Evolutionary conservation across 2,888 invertebrate genomes (phyloP).

Genomic region (Alentia gelatinosa): DNA sequence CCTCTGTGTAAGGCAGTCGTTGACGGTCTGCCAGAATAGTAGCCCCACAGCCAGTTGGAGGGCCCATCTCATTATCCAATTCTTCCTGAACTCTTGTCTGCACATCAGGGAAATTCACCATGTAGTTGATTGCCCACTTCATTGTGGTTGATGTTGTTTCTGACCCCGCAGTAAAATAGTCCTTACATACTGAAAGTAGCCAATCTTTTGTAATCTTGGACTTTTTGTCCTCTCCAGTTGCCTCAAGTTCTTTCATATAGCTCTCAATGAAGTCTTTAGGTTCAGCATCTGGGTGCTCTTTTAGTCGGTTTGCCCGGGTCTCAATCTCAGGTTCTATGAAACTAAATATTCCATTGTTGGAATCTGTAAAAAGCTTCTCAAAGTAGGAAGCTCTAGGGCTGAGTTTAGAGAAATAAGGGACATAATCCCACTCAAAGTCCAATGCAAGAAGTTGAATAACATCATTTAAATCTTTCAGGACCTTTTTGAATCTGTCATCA

Average conservation of each 20-base stretch:
- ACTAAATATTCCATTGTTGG: background rate
- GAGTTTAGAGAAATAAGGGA: background rate
- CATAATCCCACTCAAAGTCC: background rate
- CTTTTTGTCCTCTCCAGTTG: background rate
- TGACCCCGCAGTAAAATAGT: background rate
- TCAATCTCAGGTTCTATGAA: background rate
- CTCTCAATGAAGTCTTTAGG: conserved; percentile 6
- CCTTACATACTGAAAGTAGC: background rate
- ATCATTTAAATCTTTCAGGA: background rate
- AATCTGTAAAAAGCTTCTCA: background rate
- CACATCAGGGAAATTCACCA: background rate
- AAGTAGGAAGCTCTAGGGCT: background rate
- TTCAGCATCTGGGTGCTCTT: background rate
- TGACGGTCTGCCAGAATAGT: conserved; percentile 60
- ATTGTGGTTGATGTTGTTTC: background rate
- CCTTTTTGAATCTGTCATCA: background rate
- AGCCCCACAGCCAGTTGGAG: background rate
- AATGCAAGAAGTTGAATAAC: too few relatives aligned
- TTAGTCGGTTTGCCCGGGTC: background rate
- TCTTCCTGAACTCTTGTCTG: background rate
- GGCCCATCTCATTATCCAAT: background rate
- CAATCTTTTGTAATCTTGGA: background rate
- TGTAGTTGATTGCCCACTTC: background rate
- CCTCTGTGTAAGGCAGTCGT: conserved; percentile 68
- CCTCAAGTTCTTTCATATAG: background rate